Conservation (phyloP, 2,888 invertebrate species). For the Petrophora chlorosata region DNA sequence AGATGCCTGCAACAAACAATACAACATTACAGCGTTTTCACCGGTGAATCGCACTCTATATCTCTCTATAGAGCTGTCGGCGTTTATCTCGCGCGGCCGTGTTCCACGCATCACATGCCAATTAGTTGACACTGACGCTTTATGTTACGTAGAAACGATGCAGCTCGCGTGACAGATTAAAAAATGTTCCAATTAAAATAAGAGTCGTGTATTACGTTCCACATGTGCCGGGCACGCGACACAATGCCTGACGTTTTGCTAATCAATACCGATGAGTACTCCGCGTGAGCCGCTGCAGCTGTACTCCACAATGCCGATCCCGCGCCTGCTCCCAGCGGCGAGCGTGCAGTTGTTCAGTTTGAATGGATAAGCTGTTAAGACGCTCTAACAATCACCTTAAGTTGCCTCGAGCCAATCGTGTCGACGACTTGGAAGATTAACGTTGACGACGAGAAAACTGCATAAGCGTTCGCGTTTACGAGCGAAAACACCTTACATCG, state of each 20-base stretch:
- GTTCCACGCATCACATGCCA: conserved; percentile 54
- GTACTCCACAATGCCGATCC: too few relatives aligned
- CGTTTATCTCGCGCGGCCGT: conserved; percentile 50
- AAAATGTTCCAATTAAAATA: conserved; percentile 68
- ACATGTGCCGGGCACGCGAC: conserved; percentile 65
- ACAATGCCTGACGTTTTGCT: conserved; percentile 56
- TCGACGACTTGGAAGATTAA: conserved; percentile 50
- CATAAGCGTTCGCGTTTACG: conserved; percentile 47
- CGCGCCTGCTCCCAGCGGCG: background rate
- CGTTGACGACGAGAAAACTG: conserved; percentile 54
- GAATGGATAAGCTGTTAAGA: conserved; percentile 46
- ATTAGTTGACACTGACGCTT: conserved; percentile 57
- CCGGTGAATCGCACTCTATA: conserved; percentile 23
- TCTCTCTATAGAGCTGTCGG: conserved; percentile 44
- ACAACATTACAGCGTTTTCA: conserved; percentile 19
- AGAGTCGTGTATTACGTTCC: conserved; percentile 58
- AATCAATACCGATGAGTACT: background rate
- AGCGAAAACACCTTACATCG: conserved; percentile 44
- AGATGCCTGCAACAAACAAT: conserved; percentile 87
- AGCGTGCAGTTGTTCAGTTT: conserved; percentile 25
- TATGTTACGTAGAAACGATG: conserved; percentile 44
- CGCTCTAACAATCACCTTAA: conserved; percentile 45
- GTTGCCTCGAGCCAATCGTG: conserved; percentile 58
- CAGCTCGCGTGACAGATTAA: conserved; percentile 59
- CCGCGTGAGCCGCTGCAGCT: conserved; percentile 25